phyloP scores from a whole-genome alignment of 2,113 vertebrate species.

The Scortum barcoo region DNA sequence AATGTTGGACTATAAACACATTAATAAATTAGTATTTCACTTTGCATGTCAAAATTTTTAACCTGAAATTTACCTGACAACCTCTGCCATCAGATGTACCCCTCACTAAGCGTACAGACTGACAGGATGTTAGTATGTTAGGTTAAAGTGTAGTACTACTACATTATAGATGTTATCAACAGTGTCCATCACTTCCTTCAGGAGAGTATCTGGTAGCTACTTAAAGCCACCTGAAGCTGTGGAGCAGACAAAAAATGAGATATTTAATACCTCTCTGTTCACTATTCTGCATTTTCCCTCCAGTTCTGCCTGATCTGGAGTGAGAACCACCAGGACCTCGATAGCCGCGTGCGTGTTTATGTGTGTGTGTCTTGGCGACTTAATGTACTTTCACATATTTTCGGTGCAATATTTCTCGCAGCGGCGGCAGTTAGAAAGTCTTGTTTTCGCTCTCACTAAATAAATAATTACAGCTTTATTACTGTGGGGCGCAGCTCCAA shows the following conservation, averaged over 20 bases:
- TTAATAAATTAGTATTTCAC: too few relatives aligned
- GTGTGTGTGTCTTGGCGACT: constrained; percentile 29
- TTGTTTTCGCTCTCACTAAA: constrained; percentile 60
- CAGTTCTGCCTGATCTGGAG: constrained; percentile 36
- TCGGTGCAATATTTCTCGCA: constrained; percentile 29
- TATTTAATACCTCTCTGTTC: constrained; percentile 19
- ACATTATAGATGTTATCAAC: constrained; percentile 10
- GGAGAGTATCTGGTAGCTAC: background rate
- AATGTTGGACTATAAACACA: too few relatives aligned
- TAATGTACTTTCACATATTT: constrained; percentile 45
- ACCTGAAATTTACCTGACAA: background rate
- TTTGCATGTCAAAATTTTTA: too few relatives aligned
- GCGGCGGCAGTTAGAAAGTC: constrained; percentile 40
- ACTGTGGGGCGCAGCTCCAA: constrained; percentile 33
- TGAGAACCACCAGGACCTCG: constrained; percentile 33
- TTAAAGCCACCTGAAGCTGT: constrained; percentile 15
- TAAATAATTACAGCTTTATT: constrained; percentile 66
- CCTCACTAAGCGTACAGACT: background rate
- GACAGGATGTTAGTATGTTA: background rate
- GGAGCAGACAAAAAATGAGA: constrained; percentile 16
- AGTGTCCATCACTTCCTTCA: background rate
- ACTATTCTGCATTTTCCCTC: constrained; percentile 27
- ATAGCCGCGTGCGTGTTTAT: constrained; percentile 2
- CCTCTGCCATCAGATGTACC: too few relatives aligned
- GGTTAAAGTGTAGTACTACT: background rate